Conservation (phyloP, 2,888 invertebrate species). For the Eupeodes luniger region DNA sequence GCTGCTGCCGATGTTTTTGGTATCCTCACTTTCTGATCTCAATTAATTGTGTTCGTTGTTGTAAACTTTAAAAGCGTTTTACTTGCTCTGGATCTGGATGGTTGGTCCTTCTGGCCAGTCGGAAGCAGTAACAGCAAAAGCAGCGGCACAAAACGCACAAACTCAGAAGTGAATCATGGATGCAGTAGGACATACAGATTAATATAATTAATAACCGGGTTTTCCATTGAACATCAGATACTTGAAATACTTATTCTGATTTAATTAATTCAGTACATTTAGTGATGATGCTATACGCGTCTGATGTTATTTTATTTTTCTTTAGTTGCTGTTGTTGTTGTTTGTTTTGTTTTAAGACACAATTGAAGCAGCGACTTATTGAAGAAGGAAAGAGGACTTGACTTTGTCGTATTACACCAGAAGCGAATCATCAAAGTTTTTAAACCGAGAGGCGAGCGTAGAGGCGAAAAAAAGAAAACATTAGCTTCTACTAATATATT, state of each 20-base stretch:
- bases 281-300: slow-evolving; percentile 26
- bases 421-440: slow-evolving; percentile 37
- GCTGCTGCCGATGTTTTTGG: background rate
- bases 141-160: background rate
- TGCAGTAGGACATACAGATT: slow-evolving; percentile 61
- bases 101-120: background rate
- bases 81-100: too few species aligned
- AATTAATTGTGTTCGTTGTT: slow-evolving; percentile 66
- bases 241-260: slow-evolving; percentile 76
- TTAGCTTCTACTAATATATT: slow-evolving; percentile 37
- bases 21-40: slow-evolving; percentile 66
- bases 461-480: slow-evolving; percentile 16
- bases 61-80: slow-evolving; percentile 26
- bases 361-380: background rate
- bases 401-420: slow-evolving; percentile 21
- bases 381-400: slow-evolving; percentile 27
- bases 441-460: background rate
- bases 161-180: slow-evolving; percentile 34
- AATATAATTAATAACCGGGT: slow-evolving; percentile 76
- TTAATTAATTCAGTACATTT: slow-evolving; percentile 76
- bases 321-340: background rate
- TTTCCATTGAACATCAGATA: slow-evolving; percentile 77
- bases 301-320: slow-evolving; percentile 33
- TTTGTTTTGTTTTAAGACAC: background rate
- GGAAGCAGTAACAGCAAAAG: background rate